Evolutionary conservation across 2,113 vertebrate genomes (phyloP).

Genomic region (Macaca fascicularis): DNA sequence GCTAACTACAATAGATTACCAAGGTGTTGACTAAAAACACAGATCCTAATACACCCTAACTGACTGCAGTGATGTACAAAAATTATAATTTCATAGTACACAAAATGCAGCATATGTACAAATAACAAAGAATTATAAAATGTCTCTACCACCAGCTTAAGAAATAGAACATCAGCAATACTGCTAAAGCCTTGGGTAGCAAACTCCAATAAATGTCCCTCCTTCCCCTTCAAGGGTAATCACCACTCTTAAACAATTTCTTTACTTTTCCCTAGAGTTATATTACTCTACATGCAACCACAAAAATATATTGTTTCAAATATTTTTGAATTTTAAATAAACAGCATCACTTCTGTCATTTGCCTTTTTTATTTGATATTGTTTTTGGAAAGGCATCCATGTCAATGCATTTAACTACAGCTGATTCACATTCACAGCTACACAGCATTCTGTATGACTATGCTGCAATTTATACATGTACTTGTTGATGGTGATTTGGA

Average conservation of each 20-base stretch:
- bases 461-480: not conserved
- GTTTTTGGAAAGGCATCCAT: not conserved
- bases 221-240: not conserved
- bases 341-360: not conserved
- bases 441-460: rapidly evolving
- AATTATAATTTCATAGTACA: not conserved
- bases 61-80: not conserved
- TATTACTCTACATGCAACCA: not conserved
- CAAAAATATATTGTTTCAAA: not conserved
- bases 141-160: not conserved
- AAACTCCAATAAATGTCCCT: not conserved
- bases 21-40: not conserved
- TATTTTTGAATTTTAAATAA: not conserved
- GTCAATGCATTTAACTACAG: not conserved
- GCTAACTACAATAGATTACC: not conserved
- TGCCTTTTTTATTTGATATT: not conserved
- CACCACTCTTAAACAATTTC: not conserved
- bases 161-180: not conserved
- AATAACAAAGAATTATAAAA: not conserved
- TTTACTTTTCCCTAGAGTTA: not conserved
- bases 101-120: not conserved
- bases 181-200: not conserved
- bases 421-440: not conserved
- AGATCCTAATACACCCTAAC: not conserved
- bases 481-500: not conserved